Evolutionary conservation across 2,113 vertebrate genomes (phyloP), one percentile per base, ranked within the genome.

Genomic region (Arvicanthis niloticus): DNA sequence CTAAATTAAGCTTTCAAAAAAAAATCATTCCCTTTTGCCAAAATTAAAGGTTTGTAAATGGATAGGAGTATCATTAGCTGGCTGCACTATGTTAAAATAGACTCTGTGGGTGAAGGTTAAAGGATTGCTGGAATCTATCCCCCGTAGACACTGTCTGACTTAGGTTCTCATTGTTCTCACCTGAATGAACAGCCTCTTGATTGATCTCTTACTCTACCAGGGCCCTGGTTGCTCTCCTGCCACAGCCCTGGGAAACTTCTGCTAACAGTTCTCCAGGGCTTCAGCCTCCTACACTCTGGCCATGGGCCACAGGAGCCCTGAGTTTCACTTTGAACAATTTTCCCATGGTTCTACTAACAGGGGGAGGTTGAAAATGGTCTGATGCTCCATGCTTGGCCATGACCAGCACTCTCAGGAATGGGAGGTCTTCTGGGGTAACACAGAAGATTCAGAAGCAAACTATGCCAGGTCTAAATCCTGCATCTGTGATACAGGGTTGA

Each of bases 1-100:
- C 77, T 86, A 86, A 81, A 92, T 85, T 95, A 95, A 9, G 62
- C 19, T 96, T 96, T 93, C 67, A 97, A 95, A 70, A 97, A 94
- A 70, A 70, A 93, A 93, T 37, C 58, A 73, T 84, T 95, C 76
- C 91, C 76, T 96, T 91, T 72, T 88, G 86, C 62, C 72, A 78
- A 75, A 91, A 91, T 45, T 31, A 92, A 90, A 68, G 78, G 62
- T 53, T 56, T 31, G 65, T 51, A 78, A 92, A 92, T 45, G 89
- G 70, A 24, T 15, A 73, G 89, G 56, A 68, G 22, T 15, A 51
- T 53, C 31, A 70, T 93, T 70, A 70, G 62, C 75, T 95, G 70
- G 60, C 53, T 91, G 34, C 68, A 37, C 2, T 91, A 94, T 95
- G 95, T 92, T 84, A 90, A 95, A 94, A 96, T 65, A 85, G 81